Evolutionary conservation across 1,140 invertebrate species (phyloP), one percentile per base, ranked within the genome.

Genomic region (Eumaeus atala): DNA sequence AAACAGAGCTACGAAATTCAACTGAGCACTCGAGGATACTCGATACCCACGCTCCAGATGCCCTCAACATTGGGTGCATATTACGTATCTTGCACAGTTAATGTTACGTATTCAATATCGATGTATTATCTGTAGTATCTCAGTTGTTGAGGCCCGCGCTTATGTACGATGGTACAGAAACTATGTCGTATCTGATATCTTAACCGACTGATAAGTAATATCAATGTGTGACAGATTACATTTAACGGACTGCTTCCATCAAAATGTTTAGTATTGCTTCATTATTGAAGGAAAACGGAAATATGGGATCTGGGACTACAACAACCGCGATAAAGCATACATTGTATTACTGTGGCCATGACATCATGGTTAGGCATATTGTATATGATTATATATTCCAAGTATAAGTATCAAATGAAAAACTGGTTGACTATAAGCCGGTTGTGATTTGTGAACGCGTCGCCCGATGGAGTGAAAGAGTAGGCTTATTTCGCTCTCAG

Each of bases 1-100:
- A 84, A 86, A 82, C 74, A 80, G 79, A 86, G 80, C 83, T 80
- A 83, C 80, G 78, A 83, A 84, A 78, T 74, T 65, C 70, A 28
- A 28, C 72, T 74, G 69, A 61, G 69, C 67, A 66, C 70, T 68
- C 72, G 71, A 81, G 83, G 83, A 86, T 82, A 86, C 80, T 83
- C 78, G 78, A 86, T 78, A 84, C 77, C 62, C 74, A 66, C 67
- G 75, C 62, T 71, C 64, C 82, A 86, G 82, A 77, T 79, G 74
- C 79, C 68, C 72, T 61, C 78, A 86, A 81, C 82, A 69, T 60
- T 77, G 49, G 58, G 62, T 68, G 66, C 67, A 60, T 70, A 73
- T 77, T 28, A 28, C 21, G 21, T 28, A 28, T 28, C 21, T 28
- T 28, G 6, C 21, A 28, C n/a, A n/a, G n/a, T 28, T 28, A 2